Percentiles rank a stretch among this genome's conserved stretches.
Conservation (phyloP, 2,888 invertebrate genomes). For the Cephus runcator region DNA sequence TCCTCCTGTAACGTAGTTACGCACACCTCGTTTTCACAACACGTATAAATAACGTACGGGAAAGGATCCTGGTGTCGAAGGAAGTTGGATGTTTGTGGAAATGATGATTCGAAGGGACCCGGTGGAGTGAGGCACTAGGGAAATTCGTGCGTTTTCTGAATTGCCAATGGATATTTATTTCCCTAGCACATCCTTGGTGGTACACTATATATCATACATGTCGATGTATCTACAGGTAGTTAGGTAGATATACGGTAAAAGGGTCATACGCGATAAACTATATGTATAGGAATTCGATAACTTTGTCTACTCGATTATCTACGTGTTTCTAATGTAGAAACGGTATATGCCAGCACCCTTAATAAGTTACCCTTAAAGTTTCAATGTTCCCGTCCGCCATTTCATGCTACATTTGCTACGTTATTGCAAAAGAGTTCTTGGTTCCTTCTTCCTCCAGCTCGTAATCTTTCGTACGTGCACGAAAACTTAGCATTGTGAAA, state of each 20-base stretch:
- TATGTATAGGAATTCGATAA: neutral
- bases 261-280: neutral
- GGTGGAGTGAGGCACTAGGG: neutral
- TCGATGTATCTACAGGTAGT: neutral
- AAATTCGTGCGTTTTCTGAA: neutral
- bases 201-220: neutral
- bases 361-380: neutral
- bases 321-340: neutral
- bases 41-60: neutral
- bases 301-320: neutral
- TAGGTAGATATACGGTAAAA: neutral
- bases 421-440: neutral
- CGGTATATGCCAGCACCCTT: neutral
- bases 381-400: neutral
- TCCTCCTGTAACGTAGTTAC: conserved; percentile 73
- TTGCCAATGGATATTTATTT: neutral
- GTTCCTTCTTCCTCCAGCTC: neutral
- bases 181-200: neutral
- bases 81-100: neutral
- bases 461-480: neutral
- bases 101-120: neutral
- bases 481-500: neutral
- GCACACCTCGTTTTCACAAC: neutral
- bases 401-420: neutral
- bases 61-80: neutral